Base-by-base conservation (phyloP, 2,113 vertebrate genomes). In the Indri indri region DNA sequence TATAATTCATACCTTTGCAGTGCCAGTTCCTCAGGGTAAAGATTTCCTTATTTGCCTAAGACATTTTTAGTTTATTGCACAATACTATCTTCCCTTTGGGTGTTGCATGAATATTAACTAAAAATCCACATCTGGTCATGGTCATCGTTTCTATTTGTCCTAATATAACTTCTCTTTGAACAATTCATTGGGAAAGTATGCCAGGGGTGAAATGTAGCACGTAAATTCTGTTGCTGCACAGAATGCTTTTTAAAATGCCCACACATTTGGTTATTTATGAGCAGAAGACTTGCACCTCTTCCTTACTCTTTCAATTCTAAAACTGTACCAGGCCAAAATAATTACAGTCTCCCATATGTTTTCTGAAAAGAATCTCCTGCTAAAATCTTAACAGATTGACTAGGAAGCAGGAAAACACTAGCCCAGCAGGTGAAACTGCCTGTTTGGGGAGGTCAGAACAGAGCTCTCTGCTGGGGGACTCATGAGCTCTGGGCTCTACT, bases 111-210 rank as follows among this genome's bases (percentile, higher is more conserved):
- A 98, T 98, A 98, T 98, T 97, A 98, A 98, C 97, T 94, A 95
- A 98, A 98, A 97, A 80, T 97, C 92, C 96, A 98, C 98, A 98
- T 98, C 96, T 98, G 97, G 97, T 89, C 84, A 82, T 94, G 79
- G 93, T 96, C 84, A 12, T 97, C 96, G 92, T 97, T 97, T 97
- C 96, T 98, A 97, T 96, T 97, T 98, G 96, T 98, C 96, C 97
- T 97, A 98, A 98, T 98, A 97, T 95, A 98, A 97, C 97, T 98
- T 96, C 88, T 83, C 98, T 98, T 98, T 98, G 98, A 98, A 98
- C 97, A 96, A 94, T 92, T 97, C 97, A 83, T 96, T 98, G 96
- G 84, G 92, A 97, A 97, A 97, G 96, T 88, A 95, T 97, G 96
- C 97, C 97, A 97, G 91, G 96, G 97, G 97, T 98, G 94, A 98